Conservation (phyloP, 2,113 vertebrate genomes). For the Coturnix japonica region DNA sequence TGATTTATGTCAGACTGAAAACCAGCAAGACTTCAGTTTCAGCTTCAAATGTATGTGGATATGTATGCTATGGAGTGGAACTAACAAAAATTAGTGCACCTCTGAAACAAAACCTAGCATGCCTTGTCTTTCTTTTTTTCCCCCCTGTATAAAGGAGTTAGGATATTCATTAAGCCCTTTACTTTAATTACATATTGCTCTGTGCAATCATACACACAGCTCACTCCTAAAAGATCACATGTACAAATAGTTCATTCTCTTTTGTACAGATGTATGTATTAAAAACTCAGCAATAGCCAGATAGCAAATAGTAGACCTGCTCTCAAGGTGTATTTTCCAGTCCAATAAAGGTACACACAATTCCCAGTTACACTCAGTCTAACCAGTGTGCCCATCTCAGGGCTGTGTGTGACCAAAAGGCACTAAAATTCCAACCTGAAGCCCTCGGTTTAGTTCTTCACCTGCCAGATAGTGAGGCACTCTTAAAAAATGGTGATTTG, state of each 20-base stretch:
- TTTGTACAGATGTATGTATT: neutral
- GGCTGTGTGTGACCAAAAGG: neutral
- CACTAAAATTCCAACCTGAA: neutral
- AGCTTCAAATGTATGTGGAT: neutral
- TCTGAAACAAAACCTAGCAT: neutral
- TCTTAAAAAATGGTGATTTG: neutral
- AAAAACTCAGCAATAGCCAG: neutral
- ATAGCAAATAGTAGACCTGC: neutral
- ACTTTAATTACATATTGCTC: neutral
- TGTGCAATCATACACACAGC: rapidly evolving
- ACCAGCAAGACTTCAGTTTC: neutral
- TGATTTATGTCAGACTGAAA: neutral
- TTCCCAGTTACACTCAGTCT: neutral
- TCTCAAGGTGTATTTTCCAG: neutral
- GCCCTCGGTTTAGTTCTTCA: neutral
- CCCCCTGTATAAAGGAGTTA: neutral
- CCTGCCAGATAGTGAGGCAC: neutral
- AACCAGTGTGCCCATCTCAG: neutral
- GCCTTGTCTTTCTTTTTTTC: rapidly evolving
- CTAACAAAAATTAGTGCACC: neutral
- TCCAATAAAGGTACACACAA: neutral
- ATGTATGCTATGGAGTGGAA: neutral
- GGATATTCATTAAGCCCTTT: neutral
- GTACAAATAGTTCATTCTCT: rapidly evolving
- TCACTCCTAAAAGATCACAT: neutral